Evolutionary conservation across 2,888 invertebrate species (phyloP), one percentile per base, ranked within the genome.

Genomic region (Spialia ferax): DNA sequence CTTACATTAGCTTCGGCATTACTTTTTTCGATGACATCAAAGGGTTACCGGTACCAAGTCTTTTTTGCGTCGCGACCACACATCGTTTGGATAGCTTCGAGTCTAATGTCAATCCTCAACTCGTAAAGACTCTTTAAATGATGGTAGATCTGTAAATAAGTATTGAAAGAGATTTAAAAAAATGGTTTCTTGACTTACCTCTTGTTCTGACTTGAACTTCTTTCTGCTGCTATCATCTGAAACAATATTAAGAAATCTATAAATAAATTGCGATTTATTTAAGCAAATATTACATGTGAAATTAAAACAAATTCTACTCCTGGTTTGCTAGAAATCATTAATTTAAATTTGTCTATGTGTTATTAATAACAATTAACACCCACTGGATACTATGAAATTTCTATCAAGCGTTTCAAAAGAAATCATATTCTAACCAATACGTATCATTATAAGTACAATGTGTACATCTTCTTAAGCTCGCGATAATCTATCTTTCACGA

Each of bases 171-270:
- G 15, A 42, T 42, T 5, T 42, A 0, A 42, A 6, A 20, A 22
- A 22, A 20, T 22, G 13, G 5, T 0, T 20, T 13, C 26, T 52
- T 22, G 18, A 75, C 85, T 78, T 81, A 93, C 94, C 93, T 92
- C 91, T 78, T 91, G 87, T 76, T 93, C 94, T 69, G 91, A 88
- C 70, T 89, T 84, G 69, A 91, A 88, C 76, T 86, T 88, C 78
- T 90, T 85, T 80, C 94, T 85, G 74, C 88, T 89, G 82, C 91
- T 92, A 80, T 92, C 92, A 91, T 92, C 94, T 93, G 92, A 66
- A 93, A 93, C 83, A 86, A 87, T 74, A 45, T 23, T 18, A 48
- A 26, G 13, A 60, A 4, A 13, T 20, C 38, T 15, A 23, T 42
- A n/a, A 45, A 26, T 52, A 2, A 13, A 23, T 23, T 48, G 2